Conservation (phyloP, 2,888 invertebrate species). For the Oithona nana region DNA sequence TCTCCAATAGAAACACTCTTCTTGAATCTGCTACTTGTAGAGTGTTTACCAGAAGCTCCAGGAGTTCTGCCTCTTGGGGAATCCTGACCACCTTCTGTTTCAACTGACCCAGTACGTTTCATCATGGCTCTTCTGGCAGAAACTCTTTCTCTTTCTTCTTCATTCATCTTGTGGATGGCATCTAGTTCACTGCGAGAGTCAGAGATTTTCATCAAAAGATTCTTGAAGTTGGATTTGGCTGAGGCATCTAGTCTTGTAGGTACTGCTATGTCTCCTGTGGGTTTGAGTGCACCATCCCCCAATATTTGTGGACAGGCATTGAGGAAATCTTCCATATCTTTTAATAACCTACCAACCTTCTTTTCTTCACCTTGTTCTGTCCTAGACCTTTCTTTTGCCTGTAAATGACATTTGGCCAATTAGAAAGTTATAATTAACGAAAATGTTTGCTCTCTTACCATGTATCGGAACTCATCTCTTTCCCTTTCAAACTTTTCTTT, state of each 20-base stretch:
- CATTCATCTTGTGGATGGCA: conserved; percentile 19
- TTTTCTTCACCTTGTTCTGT: conserved; percentile 19
- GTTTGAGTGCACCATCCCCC: neutral
- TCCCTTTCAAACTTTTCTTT: conserved; percentile 37
- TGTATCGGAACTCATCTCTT: neutral
- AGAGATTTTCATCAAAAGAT: neutral
- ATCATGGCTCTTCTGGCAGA: neutral
- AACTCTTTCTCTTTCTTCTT: conserved; percentile 7
- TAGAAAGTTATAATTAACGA: too few species aligned
- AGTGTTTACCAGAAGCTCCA: neutral
- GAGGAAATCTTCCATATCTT: conserved; percentile 7
- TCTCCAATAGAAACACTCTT: conserved; percentile 9
- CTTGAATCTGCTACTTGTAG: neutral
- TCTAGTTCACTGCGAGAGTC: conserved; percentile 20
- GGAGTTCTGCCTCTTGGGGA: conserved; percentile 11
- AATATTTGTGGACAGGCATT: neutral
- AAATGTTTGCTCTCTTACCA: too few species aligned
- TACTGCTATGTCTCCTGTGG: neutral
- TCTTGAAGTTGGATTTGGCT: conserved; percentile 2
- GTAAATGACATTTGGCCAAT: neutral
- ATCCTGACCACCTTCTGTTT: neutral
- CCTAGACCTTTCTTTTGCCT: conserved; percentile 12
- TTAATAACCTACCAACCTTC: conserved; percentile 12
- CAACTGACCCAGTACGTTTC: neutral
- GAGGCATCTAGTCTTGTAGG: neutral